These are phyloP conservation scores for Trichonephila clavipes DNA, from an alignment of 1,140 invertebrate genomes.

Conservation along the genomic window DNA sequence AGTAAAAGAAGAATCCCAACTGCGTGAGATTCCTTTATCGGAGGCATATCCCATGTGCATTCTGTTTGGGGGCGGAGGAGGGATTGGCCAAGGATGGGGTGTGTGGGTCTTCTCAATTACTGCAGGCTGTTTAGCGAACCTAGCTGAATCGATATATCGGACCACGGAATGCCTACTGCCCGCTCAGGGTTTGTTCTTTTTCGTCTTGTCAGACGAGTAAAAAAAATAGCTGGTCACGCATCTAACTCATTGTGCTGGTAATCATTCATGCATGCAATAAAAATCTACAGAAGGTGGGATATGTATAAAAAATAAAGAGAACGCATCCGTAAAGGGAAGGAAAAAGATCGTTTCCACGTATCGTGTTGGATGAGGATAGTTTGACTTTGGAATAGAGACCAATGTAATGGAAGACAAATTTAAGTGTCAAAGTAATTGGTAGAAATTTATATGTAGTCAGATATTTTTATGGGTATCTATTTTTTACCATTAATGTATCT, in stretches of 20 bases:
- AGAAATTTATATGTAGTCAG: too few relatives aligned
- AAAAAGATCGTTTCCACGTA: neutral
- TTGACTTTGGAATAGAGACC: too few relatives aligned
- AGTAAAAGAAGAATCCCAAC: slow-evolving; percentile 52
- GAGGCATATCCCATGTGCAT: slow-evolving; percentile 46
- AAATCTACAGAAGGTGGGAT: neutral
- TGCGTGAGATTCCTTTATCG: slow-evolving; percentile 59
- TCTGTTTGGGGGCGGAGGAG: neutral
- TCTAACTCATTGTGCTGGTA: neutral
- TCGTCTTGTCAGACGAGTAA: slow-evolving; percentile 1
- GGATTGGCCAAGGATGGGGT: slow-evolving; percentile 18
- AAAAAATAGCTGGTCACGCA: neutral
- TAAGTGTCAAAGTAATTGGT: too few relatives aligned
- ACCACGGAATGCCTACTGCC: slow-evolving; percentile 32
- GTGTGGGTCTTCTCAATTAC: slow-evolving; percentile 70
- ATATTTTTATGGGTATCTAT: too few relatives aligned
- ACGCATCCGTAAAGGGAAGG: neutral
- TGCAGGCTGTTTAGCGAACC: slow-evolving; percentile 54
- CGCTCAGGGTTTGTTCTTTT: neutral
- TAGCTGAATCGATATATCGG: slow-evolving; percentile 52
- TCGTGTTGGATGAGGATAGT: too few relatives aligned
- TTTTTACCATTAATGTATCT: too few relatives aligned
- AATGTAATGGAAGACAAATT: too few relatives aligned
- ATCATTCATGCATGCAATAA: slow-evolving; percentile 38
- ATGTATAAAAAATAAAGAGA: neutral